phyloP scores from a whole-genome alignment of 2,113 vertebrate genomes.

The Craseonycteris thonglongyai region DNA sequence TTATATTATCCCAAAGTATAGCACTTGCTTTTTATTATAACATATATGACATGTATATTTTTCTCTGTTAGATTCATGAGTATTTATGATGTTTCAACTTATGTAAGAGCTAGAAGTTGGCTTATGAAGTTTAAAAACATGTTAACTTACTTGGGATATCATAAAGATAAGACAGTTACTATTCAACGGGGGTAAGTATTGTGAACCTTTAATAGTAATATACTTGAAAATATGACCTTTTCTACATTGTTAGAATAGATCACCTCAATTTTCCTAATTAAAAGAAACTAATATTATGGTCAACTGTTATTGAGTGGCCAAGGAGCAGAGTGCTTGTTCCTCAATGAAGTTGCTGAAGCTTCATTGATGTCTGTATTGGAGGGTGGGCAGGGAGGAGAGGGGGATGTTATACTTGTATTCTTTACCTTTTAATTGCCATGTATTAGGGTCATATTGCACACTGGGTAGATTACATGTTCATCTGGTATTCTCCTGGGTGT shows the following conservation, averaged over 20 bases:
- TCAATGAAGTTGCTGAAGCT: not conserved
- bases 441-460: not conserved
- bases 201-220: not conserved
- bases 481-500: not conserved
- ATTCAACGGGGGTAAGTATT: slow-evolving; percentile 37
- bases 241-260: not conserved
- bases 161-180: not conserved
- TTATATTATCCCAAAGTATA: not conserved
- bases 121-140: slow-evolving; percentile 62
- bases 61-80: slow-evolving; percentile 68
- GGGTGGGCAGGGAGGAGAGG: not conserved
- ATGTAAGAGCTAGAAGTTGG: slow-evolving; percentile 64
- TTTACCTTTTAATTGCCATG: not conserved
- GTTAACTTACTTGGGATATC: slow-evolving; percentile 48
- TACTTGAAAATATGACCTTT: not conserved
- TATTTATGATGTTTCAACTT: slow-evolving; percentile 67
- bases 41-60: not conserved
- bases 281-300: not conserved
- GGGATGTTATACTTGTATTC: not conserved
- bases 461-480: not conserved
- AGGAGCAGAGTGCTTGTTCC: not conserved
- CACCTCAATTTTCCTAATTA: not conserved
- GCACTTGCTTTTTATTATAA: not conserved
- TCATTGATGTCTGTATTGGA: not conserved
- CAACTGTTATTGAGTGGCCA: not conserved